Percentiles rank a stretch among this genome's conserved stretches.
Evolutionary conservation across 2,888 invertebrate species (phyloP).

Genomic region (Luperina testacea): DNA sequence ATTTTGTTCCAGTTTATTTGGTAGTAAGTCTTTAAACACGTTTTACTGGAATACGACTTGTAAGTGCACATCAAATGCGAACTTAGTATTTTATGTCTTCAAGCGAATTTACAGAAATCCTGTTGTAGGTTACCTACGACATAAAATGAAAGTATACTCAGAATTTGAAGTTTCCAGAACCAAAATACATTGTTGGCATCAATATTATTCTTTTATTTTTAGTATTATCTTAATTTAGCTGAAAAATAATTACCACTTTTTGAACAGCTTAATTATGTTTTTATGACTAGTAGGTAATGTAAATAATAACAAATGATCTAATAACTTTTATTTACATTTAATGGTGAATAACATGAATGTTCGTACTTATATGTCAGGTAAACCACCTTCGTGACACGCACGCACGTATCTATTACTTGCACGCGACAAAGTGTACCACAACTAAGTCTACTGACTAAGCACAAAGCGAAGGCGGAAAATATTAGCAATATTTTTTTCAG

Average conservation of each 20-base stretch:
- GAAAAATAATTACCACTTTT: not conserved
- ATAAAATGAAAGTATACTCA: constrained; percentile 1
- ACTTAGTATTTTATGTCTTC: constrained; percentile 36
- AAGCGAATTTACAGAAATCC: constrained; percentile 7
- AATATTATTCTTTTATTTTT: not conserved
- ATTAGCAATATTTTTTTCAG: not conserved
- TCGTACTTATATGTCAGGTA: constrained; percentile 34
- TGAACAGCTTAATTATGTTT: constrained; percentile 16
- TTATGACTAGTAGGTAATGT: not conserved
- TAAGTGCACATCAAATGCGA: constrained; percentile 12
- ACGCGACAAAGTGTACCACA: constrained; percentile 50
- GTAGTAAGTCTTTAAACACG: constrained; percentile 23
- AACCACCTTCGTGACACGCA: constrained; percentile 40
- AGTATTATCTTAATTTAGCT: not conserved
- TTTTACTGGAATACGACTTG: not conserved
- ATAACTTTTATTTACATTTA: constrained; percentile 20
- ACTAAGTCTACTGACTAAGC: not conserved
- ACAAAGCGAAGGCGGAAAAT: not conserved
- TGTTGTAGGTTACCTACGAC: constrained; percentile 6
- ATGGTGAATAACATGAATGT: constrained; percentile 20
- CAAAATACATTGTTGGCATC: not conserved
- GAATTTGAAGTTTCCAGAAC: not conserved
- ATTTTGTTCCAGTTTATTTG: constrained; percentile 50
- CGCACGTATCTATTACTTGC: constrained; percentile 63
- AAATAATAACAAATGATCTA: constrained; percentile 9